Base-by-base conservation (phyloP, 2,797 vertebrate genomes). In the Aeoliscus strigatus region DNA sequence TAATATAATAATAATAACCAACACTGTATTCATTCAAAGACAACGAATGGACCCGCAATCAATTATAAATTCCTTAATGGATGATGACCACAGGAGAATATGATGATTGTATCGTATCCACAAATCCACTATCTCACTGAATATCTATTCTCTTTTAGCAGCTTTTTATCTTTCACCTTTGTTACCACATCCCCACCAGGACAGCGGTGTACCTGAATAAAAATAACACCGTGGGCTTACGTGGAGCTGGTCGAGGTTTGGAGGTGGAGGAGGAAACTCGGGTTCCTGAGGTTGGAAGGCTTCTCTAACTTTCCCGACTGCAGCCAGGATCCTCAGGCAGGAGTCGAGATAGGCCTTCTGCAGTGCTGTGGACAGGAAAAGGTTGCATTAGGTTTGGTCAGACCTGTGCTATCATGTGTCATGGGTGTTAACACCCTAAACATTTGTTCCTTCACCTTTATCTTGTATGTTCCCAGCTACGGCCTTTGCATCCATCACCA, bases 401-500 rank as follows among this genome's bases (percentile, higher is more conserved):
- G 32, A 9, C 8, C n/a, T 9, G 5, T 12, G 5, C 27, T 4
- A 9, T 9, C 12, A 7, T 34, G 12, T 18, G 3, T 40, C 6
- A 5, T 2, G 9, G 43, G 23, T 7, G 23, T 4, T 1, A 13
- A 4, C 6, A 16, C 9, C 1, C 24, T 9, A 9, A n/a, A n/a
- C n/a, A n/a, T n/a, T n/a, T 24, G 9, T 24, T 15, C 14, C 12
- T 14, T 66, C 86, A 98, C 96, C 93, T 75, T 94, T 95, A 65
- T 97, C 91, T 54, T 95, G 94, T 64, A 98, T 98, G 80, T 94
- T 97, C 33, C 94, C 93, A 10, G 96, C 95, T 50, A 98, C 95
- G 2, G 92, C 93, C 81, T 98, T 98, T 9, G 96, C 96, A 12
- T 95, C 92, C 91, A 97, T 93, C 54, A 98, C 96, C 96, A 98